Percentiles rank a stretch among this genome's conserved stretches.
Evolutionary conservation across 1,140 invertebrate species (phyloP).

Genomic region (roundworm (Caenorhabditis elegans)): WBcel235 BX284604.4:322001-322500

Average conservation of each 20-base stretch:
- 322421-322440: not conserved
- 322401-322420: not conserved
- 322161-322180: too few relatives aligned
- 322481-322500: slow-evolving; percentile 12
- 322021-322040: too few relatives aligned
- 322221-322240: not conserved
- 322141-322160: too few relatives aligned
- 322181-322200: too few relatives aligned
- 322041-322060: too few relatives aligned
- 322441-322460: not conserved
- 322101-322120: too few relatives aligned
- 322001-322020: too few relatives aligned
- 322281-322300: not conserved
- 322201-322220: not conserved
- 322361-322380: not conserved
- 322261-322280: not conserved
- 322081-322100: too few relatives aligned
- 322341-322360: not conserved
- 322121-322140: too few relatives aligned
- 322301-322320: not conserved
- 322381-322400: not conserved
- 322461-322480: slow-evolving; percentile 1
- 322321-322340: not conserved
- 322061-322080: too few relatives aligned
- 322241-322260: not conserved